phyloP scores from a whole-genome alignment of 2,113 vertebrate genomes.

The Aythya baeri region DNA sequence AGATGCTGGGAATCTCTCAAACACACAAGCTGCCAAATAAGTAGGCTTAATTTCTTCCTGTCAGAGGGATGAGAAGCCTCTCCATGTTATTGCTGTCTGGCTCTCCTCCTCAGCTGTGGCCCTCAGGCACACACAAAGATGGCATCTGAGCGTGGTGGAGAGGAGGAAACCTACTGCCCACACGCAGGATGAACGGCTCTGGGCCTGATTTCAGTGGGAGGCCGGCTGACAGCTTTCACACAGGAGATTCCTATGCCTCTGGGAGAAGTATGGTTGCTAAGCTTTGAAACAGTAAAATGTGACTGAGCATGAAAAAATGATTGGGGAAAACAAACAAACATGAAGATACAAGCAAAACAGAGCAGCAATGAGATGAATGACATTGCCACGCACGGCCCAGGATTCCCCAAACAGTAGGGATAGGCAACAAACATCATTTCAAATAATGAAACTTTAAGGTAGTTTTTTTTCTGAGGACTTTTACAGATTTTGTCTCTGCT shows the following conservation, averaged over 20 bases:
- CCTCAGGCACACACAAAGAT: background rate
- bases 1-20: background rate
- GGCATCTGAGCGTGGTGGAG: rapidly evolving
- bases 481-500: background rate
- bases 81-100: background rate
- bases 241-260: background rate
- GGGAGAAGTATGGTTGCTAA: background rate
- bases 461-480: rapidly evolving
- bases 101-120: background rate
- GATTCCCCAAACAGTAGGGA: background rate
- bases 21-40: conserved; percentile 20
- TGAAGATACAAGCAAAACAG: rapidly evolving
- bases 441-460: rapidly evolving
- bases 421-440: background rate
- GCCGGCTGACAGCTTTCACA: conserved; percentile 13
- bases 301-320: background rate
- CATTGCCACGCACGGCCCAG: background rate
- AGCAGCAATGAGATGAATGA: background rate
- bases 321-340: background rate
- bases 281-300: background rate
- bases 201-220: background rate
- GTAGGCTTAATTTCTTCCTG: conserved; percentile 60
- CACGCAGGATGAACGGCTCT: background rate
- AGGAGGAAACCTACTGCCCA: background rate
- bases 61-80: background rate